Percentiles rank a stretch among this genome's conserved stretches.
Evolutionary conservation across 2,888 invertebrate species (phyloP).

Genomic region (Noctua comes): DNA sequence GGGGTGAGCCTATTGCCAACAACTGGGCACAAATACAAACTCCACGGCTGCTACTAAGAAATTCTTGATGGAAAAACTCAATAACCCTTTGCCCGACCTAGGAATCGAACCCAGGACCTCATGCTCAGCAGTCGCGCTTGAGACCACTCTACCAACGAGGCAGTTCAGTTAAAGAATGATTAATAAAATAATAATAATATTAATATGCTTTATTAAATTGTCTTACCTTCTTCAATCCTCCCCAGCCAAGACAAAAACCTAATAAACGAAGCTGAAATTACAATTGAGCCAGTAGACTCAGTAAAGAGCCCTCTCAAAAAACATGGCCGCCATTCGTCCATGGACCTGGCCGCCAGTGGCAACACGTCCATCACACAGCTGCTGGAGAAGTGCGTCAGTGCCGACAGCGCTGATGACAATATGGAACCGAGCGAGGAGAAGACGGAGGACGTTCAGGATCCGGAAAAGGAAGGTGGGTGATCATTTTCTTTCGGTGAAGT

Average conservation of each 20-base stretch:
- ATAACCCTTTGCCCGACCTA: background rate
- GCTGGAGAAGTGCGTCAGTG: constrained; percentile 86
- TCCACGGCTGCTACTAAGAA: background rate
- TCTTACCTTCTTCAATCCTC: background rate
- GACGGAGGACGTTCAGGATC: constrained; percentile 48
- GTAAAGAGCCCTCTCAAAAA: constrained; percentile 79
- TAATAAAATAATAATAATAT: background rate
- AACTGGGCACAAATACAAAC: background rate
- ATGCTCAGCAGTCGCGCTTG: no score
- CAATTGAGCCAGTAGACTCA: constrained; percentile 83
- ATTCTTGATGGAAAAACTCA: background rate
- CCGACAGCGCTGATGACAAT: constrained; percentile 58
- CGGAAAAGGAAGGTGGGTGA: constrained; percentile 65
- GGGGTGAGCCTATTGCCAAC: background rate
- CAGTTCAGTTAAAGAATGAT: no score
- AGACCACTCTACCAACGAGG: no score
- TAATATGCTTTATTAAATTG: background rate
- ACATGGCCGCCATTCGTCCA: constrained; percentile 87
- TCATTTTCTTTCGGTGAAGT: fast-evolving
- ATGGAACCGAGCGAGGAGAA: constrained; percentile 62
- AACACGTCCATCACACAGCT: constrained; percentile 86
- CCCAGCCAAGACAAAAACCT: constrained; percentile 85
- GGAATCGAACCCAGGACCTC: background rate
- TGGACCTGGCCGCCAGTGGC: constrained; percentile 84
- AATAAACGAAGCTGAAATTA: constrained; percentile 86